These are phyloP conservation scores for Coregonus sp. DNA, from an alignment of 2,797 vertebrate species.

Conservation along the genomic window DNA sequence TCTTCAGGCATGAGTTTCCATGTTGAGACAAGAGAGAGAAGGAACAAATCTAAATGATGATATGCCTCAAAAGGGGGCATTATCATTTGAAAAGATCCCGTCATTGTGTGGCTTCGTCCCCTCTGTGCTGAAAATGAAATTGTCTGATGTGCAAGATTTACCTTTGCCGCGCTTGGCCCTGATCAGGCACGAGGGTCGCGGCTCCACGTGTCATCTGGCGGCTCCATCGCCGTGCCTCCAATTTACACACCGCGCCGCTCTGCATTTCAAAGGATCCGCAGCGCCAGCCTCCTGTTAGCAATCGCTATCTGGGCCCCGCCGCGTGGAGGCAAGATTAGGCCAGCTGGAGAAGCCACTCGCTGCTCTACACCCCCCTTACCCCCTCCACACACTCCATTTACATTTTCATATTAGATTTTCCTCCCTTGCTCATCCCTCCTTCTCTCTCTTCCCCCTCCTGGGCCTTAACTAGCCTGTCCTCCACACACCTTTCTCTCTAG, in stretches of 20 bases:
- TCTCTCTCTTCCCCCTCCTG: slow-evolving; percentile 34
- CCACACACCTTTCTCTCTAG: slow-evolving; percentile 2
- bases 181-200: slow-evolving; percentile 77
- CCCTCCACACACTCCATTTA: slow-evolving; percentile 67
- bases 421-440: slow-evolving; percentile 32
- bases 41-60: slow-evolving; percentile 65
- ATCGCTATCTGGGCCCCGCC: slow-evolving; percentile 79
- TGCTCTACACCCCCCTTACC: slow-evolving; percentile 6
- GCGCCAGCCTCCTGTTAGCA: slow-evolving; percentile 78
- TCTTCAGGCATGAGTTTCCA: slow-evolving; percentile 24
- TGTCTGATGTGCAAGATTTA: slow-evolving; percentile 86
- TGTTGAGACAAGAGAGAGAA: slow-evolving; percentile 12
- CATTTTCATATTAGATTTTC: slow-evolving; percentile 80
- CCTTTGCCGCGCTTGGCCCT: slow-evolving; percentile 78
- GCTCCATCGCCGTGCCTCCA: slow-evolving; percentile 77
- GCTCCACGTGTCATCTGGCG: slow-evolving; percentile 80
- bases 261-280: slow-evolving; percentile 84
- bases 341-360: slow-evolving; percentile 73
- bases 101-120: slow-evolving; percentile 74
- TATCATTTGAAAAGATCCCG: slow-evolving; percentile 84
- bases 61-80: slow-evolving; percentile 67
- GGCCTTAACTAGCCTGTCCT: slow-evolving; percentile 33
- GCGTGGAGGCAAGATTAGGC: slow-evolving; percentile 80
- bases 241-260: slow-evolving; percentile 81
- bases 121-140: slow-evolving; percentile 86